Percentiles rank a stretch among this genome's conserved stretches.
Evolutionary conservation across 1,140 invertebrate genomes (phyloP).

Genomic region (Phymorhynchus buccinoides): DNA sequence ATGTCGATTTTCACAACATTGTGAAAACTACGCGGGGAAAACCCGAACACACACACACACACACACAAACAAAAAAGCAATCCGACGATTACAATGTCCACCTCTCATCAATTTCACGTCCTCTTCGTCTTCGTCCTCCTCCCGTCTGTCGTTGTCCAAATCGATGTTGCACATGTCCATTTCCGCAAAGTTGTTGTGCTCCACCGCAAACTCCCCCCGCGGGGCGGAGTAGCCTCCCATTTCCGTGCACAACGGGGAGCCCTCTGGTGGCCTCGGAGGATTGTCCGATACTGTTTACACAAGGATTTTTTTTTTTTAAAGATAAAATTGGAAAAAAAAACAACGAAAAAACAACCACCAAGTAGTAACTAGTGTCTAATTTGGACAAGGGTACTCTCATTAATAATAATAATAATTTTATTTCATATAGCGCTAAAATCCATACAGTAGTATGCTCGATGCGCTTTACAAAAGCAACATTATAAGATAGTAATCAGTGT

Average conservation of each 20-base stretch:
- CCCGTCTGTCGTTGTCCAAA: slow-evolving; percentile 74
- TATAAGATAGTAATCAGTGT: not conserved
- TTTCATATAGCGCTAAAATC: too few species aligned
- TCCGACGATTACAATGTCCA: too few species aligned
- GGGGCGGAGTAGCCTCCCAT: slow-evolving; percentile 88
- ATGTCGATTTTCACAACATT: too few species aligned
- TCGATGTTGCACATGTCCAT: slow-evolving; percentile 80
- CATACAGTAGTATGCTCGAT: too few species aligned
- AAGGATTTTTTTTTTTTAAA: slow-evolving; percentile 4
- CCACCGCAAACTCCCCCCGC: slow-evolving; percentile 88
- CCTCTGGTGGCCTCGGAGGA: slow-evolving; percentile 81
- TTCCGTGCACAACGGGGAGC: slow-evolving; percentile 75
- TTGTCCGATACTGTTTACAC: slow-evolving; percentile 66
- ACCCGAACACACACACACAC: too few species aligned
- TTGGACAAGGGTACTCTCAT: not conserved
- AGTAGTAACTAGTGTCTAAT: not conserved
- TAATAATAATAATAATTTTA: too few species aligned
- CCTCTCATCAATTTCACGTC: slow-evolving; percentile 10
- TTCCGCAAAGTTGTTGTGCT: slow-evolving; percentile 88
- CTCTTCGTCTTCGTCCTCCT: slow-evolving; percentile 67
- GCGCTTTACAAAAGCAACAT: too few species aligned
- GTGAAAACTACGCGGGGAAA: too few species aligned
- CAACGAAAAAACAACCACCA: not conserved
- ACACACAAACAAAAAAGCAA: not conserved
- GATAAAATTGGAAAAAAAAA: not conserved